phyloP scores from a whole-genome alignment of 2,113 vertebrate genomes.

The Callocephalon fimbriatum region DNA sequence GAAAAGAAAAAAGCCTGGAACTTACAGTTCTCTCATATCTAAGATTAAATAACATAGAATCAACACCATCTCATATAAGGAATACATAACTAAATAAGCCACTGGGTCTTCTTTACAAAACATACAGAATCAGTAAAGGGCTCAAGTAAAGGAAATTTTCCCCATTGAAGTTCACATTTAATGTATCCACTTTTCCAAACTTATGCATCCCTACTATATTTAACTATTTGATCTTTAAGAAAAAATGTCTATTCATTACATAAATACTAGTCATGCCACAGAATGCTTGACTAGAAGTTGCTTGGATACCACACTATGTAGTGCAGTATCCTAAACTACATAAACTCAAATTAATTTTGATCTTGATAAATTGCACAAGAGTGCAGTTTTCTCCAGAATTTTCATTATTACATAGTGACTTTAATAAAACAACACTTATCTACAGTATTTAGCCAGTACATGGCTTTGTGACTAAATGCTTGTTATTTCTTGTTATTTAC shows the following conservation, averaged over 20 bases:
- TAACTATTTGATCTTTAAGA: neutral
- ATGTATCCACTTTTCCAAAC: neutral
- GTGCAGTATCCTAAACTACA: neutral
- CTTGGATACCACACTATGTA: neutral
- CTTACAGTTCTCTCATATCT: neutral
- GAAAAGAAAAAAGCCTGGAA: neutral
- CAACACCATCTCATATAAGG: neutral
- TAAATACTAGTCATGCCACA: neutral
- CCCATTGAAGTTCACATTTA: neutral
- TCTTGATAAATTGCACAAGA: neutral
- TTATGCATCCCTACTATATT: neutral
- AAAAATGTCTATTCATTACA: neutral
- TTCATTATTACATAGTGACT: neutral
- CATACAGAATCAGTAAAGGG: neutral
- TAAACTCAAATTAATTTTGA: neutral
- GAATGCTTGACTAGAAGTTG: neutral
- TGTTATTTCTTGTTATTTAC: neutral
- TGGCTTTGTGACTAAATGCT: neutral
- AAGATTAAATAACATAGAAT: neutral
- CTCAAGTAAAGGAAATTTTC: neutral
- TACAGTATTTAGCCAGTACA: neutral
- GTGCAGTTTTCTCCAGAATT: neutral
- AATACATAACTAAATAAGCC: conserved; percentile 3
- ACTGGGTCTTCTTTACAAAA: neutral
- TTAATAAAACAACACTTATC: neutral